These are phyloP conservation scores for Clusia tigrina DNA, from an alignment of 2,888 invertebrate species.

Conservation along the genomic window DNA sequence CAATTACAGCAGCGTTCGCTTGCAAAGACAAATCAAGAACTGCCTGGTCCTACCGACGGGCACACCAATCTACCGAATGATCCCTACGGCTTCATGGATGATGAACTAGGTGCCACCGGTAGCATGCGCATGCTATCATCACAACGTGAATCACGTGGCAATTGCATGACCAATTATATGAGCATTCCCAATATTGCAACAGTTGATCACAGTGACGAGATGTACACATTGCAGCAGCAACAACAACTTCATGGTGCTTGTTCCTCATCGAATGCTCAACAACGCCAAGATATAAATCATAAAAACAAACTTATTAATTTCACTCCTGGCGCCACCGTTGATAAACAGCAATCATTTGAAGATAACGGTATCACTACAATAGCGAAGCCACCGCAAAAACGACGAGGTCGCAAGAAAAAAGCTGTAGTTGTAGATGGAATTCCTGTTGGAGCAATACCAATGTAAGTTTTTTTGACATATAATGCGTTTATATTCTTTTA, in stretches of 20 bases:
- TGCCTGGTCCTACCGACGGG: slow-evolving; percentile 23
- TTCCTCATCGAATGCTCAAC: slow-evolving; percentile 10
- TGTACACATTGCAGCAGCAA: slow-evolving; percentile 32
- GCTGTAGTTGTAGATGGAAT: slow-evolving; percentile 49
- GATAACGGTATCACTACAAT: slow-evolving; percentile 15
- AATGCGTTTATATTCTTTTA: no score
- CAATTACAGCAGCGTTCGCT: slow-evolving; percentile 19
- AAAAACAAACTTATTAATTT: neutral
- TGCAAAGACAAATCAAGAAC: slow-evolving; percentile 13
- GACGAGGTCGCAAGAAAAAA: slow-evolving; percentile 88
- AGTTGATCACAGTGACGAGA: slow-evolving; percentile 24
- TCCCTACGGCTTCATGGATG: slow-evolving; percentile 87
- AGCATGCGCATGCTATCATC: slow-evolving; percentile 51
- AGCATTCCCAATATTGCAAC: slow-evolving; percentile 15
- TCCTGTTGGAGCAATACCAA: slow-evolving; percentile 4
- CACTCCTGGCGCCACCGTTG: neutral
- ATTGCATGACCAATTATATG: slow-evolving; percentile 8
- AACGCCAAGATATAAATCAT: neutral
- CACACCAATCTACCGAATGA: slow-evolving; percentile 66
- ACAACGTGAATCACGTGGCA: neutral
- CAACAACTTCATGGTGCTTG: slow-evolving; percentile 24
- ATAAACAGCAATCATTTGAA: slow-evolving; percentile 3
- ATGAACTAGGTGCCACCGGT: slow-evolving; percentile 66
- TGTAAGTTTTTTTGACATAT: slow-evolving; percentile 17
- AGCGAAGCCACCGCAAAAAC: slow-evolving; percentile 70